Evolutionary conservation across 2,888 invertebrate species (phyloP), one percentile per base, ranked within the genome.

Genomic region (Parnassius glacialis): DNA sequence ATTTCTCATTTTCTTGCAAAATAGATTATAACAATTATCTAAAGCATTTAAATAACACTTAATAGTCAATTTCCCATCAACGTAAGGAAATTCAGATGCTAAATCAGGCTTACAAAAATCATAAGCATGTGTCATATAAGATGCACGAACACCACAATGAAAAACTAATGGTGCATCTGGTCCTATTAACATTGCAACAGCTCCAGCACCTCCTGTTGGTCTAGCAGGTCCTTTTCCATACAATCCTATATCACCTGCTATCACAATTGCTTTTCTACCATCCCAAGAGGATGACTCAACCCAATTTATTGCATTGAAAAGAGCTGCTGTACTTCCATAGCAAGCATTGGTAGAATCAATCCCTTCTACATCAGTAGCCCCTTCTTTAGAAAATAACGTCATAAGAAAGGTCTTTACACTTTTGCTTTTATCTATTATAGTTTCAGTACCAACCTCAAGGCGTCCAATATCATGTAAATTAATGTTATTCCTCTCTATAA

Each of bases 71-170:
- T 96, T 96, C 9, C 99, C 99, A 91, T 99, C 99, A 1, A 99
- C 99, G 52, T 94, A 93, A 0, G 99, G 99, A 84, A 98, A 99
- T 83, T 99, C 99, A 0, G 98, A 98, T 25, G 94, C 93, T 71
- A 98, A 88, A 81, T 98, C 96, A 11, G 99, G 99, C 81, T 99
- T 99, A 91, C 99, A 99, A 83, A 99, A 99, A 85, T 99, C 99
- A 88, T 99, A 99, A 2, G 95, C 97, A 84, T 99, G 98, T 70
- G 94, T 94, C 96, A 99, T 98, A 81, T 97, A 96, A 11, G 96
- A 95, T 1, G 97, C 95, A 54, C 98, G 93, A 1, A 97, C 90
- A 20, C 97, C 96, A 76, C 97, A 94, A 74, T 99, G 99, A 68
- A 99, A 93, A 10, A 97, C 94, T 20, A 99, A 84, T 0, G 99